Evolutionary conservation across 2,888 invertebrate genomes (phyloP).

Genomic region (Idaea dimidiata): DNA sequence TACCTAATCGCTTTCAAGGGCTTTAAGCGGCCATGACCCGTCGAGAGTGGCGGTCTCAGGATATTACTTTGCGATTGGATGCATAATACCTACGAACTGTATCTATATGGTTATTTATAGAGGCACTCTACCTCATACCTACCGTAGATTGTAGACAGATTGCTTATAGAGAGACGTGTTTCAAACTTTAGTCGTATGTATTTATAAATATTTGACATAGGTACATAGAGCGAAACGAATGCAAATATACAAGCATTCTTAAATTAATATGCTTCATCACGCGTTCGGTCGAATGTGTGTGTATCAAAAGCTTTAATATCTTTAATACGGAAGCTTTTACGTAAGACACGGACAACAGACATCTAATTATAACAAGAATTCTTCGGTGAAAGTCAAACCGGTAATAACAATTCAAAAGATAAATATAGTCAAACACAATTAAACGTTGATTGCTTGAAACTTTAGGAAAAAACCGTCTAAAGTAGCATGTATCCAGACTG

Average conservation of each 20-base stretch:
- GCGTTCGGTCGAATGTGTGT: neutral
- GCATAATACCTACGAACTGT: slow-evolving; percentile 31
- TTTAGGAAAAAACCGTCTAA: slow-evolving; percentile 17
- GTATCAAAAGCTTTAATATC: neutral
- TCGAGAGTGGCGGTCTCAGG: slow-evolving; percentile 51
- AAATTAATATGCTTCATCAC: neutral
- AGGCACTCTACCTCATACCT: neutral
- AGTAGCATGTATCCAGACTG: slow-evolving; percentile 17
- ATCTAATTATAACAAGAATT: slow-evolving; percentile 15
- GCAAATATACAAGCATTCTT: no score
- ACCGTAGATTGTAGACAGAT: no score
- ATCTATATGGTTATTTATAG: neutral
- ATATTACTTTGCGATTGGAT: slow-evolving; percentile 53
- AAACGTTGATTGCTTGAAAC: slow-evolving; percentile 16
- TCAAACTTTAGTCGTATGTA: no score
- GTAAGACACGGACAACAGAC: neutral
- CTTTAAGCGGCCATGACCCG: slow-evolving; percentile 79
- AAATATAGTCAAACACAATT: slow-evolving; percentile 19
- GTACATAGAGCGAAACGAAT: no score
- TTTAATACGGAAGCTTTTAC: neutral
- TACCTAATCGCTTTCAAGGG: slow-evolving; percentile 74
- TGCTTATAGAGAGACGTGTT: no score
- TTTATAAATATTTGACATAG: no score
- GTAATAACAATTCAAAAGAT: slow-evolving; percentile 11
- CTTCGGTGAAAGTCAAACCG: slow-evolving; percentile 18